Evolutionary conservation across 2,113 vertebrate genomes (phyloP).

Genomic region (Eudyptes chrysolophus): DNA sequence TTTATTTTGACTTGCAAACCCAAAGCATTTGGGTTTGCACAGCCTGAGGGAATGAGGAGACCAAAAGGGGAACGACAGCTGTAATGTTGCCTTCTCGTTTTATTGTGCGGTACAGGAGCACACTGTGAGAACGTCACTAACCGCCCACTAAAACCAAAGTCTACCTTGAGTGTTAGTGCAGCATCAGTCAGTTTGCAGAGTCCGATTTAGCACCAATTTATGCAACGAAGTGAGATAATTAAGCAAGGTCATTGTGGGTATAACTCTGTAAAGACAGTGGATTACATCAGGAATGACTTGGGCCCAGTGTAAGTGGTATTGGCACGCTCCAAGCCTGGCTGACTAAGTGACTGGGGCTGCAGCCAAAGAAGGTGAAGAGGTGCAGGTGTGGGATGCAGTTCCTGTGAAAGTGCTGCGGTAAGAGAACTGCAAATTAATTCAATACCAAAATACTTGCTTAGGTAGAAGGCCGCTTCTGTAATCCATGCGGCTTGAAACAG

Average conservation of each 20-base stretch:
- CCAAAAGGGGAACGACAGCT: neutral
- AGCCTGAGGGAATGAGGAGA: neutral
- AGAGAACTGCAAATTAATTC: constrained; percentile 11
- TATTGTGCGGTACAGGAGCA: neutral
- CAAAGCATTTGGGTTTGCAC: neutral
- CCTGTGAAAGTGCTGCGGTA: neutral
- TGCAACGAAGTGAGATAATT: neutral
- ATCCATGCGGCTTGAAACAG: neutral
- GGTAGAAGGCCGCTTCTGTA: neutral
- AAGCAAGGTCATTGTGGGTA: neutral
- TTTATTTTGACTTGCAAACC: neutral
- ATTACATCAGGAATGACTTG: neutral
- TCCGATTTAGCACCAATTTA: neutral
- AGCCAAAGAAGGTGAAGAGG: neutral
- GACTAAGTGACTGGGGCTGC: neutral
- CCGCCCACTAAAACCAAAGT: neutral
- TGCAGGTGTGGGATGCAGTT: neutral
- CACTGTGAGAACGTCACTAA: neutral
- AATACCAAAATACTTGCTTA: neutral
- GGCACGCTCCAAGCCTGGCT: neutral
- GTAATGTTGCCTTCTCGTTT: neutral
- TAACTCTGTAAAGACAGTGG: neutral
- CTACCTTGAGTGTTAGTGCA: neutral
- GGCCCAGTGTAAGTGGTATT: neutral
- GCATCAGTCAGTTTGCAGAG: neutral